A percentile compares a stretch with the other conserved stretches of the same genome.
Evolutionary conservation across 2,113 vertebrate genomes (phyloP).

Genomic region (Hemicordylus capensis): DNA sequence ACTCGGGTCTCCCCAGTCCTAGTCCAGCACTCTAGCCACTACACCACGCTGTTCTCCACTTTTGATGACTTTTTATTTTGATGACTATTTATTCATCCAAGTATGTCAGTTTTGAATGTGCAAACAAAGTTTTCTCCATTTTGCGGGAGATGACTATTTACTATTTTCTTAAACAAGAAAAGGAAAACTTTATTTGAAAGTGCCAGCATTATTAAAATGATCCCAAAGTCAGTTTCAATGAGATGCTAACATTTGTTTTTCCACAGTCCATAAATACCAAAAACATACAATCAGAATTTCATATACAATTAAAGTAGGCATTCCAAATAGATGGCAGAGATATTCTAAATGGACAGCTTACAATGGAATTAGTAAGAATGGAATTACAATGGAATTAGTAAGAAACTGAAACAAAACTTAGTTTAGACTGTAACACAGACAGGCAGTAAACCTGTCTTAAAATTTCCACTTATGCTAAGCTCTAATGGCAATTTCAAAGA

Average conservation of each 20-base stretch:
- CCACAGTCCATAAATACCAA: neutral
- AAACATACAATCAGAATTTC: neutral
- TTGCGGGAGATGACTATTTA: fast-evolving
- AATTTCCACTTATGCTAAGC: neutral
- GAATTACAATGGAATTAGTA: neutral
- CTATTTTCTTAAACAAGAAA: neutral
- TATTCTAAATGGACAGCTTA: neutral
- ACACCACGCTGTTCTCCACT: no score
- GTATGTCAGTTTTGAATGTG: neutral
- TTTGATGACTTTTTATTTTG: neutral
- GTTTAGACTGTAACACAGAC: neutral
- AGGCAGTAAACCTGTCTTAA: neutral
- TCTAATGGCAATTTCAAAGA: neutral
- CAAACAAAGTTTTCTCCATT: neutral
- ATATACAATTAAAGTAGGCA: neutral
- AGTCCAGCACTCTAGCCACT: no score
- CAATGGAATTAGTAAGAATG: no score
- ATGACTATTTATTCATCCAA: neutral
- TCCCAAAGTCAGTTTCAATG: no score
- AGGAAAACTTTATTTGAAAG: neutral
- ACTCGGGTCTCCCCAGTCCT: no score
- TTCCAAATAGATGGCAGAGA: no score
- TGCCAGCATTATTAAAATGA: neutral
- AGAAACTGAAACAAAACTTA: neutral
- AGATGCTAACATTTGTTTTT: neutral